Evolutionary conservation across 2,797 vertebrate species (phyloP), one percentile per base, ranked within the genome.

Genomic region (Nannoperca australis): DNA sequence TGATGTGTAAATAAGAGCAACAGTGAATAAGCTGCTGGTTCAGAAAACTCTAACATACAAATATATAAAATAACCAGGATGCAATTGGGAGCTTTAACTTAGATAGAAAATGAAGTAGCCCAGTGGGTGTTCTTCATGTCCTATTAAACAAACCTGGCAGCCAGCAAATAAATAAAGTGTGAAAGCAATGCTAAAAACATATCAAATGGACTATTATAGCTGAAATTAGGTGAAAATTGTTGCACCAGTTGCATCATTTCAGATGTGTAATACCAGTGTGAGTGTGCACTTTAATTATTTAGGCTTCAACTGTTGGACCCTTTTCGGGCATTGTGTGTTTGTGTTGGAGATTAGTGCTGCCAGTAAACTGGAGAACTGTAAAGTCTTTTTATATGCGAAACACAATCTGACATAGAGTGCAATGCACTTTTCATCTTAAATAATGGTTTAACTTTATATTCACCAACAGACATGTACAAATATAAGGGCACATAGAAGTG

Each of bases 141-240:
- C 22, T 56, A 24, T 17, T 61, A 56, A 65, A 79, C 66, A 75
- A 78, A 64, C 53, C 27, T 72, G 72, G 27, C 51, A 71, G 51
- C 40, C 24, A 38, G 50, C 18, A 73, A 78, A 27, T 22, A 73
- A 79, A 76, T 15, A 68, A 81, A 66, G 78, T 78, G 53, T 70
- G 34, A 83, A 86, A 69, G 44, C 22, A 61, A 61, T 24, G 27
- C 75, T 66, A 34, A 75, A 79, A 71, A 64, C 42, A 15, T 17
- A 75, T 50, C 15, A 50, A 45, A 67, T 44, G 40, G 56, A 64
- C 53, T 51, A 64, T 45, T 73, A 38, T 47, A 22, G 42, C 65
- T 79, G 45, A 76, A 84, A 78, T 75, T 18, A 47, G 70, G 17
- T 63, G 59, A 68, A 87, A 83, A 80, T 2, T 17, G 24, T 82